Conservation (phyloP, 2,797 vertebrate genomes). For the Mus caroli region DNA sequence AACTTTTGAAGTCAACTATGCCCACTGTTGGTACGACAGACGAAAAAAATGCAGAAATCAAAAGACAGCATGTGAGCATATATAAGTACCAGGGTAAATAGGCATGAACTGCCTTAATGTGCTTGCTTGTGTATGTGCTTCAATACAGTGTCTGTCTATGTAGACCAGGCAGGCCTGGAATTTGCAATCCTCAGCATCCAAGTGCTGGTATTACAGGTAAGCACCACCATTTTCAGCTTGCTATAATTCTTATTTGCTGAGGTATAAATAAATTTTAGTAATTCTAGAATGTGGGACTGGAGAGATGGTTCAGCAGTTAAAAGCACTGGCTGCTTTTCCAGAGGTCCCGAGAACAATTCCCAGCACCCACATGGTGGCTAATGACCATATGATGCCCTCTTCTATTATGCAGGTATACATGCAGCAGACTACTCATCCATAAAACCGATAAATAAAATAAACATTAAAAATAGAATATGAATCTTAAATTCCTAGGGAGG, state of each 20-base stretch:
- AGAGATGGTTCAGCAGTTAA: not conserved
- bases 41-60: not conserved
- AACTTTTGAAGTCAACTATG: conserved; percentile 7
- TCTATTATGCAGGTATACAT: not conserved
- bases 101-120: not conserved
- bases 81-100: not conserved
- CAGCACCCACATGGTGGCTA: not conserved
- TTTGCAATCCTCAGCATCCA: not conserved
- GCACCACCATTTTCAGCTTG: not conserved
- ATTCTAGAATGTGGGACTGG: not conserved
- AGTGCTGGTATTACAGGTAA: not conserved
- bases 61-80: not conserved
- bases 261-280: conserved; percentile 39
- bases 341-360: not conserved
- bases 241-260: conserved; percentile 10
- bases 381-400: not conserved
- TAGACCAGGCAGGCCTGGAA: not conserved
- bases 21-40: fast-evolving
- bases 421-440: not conserved
- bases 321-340: not conserved
- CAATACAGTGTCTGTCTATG: not conserved
- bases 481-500: not conserved
- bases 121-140: not conserved
- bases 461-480: not conserved
- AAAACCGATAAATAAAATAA: too few species aligned